These are phyloP conservation scores for Manis pentadactyla DNA, from an alignment of 2,797 vertebrate species.

Conservation along the genomic window DNA sequence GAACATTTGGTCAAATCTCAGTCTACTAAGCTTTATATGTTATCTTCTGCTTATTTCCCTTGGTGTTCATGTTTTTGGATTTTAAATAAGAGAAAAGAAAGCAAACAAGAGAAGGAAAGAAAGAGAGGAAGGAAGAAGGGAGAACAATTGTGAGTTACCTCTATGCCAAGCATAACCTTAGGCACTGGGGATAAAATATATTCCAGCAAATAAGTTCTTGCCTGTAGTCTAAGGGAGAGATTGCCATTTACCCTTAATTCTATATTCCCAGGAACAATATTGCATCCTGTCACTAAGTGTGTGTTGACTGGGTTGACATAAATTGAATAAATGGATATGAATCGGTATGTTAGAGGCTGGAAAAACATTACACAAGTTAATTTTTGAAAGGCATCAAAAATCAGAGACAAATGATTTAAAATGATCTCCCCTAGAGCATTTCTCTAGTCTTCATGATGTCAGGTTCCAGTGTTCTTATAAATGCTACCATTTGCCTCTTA, in stretches of 20 bases:
- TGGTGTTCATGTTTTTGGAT: neutral
- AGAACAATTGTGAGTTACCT: neutral
- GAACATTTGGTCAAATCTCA: neutral
- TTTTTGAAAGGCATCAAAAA: slow-evolving; percentile 24
- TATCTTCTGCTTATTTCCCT: neutral
- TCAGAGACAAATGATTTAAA: slow-evolving; percentile 24
- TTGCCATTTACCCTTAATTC: neutral
- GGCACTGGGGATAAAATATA: neutral
- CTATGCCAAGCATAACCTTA: neutral
- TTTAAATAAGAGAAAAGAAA: neutral
- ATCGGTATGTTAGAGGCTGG: neutral
- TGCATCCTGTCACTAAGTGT: neutral
- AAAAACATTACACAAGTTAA: neutral
- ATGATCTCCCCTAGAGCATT: neutral
- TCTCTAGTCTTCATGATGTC: neutral
- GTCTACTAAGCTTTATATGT: neutral
- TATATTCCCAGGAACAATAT: neutral
- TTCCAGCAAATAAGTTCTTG: neutral
- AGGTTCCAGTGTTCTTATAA: neutral
- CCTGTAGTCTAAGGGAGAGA: neutral
- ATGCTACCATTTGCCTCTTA: neutral
- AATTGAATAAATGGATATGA: neutral
- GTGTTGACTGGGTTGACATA: neutral
- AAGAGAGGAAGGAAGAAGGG: neutral
- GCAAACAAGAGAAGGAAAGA: neutral